phyloP scores from a whole-genome alignment of 2,888 invertebrate species.

The Hololepta plana region DNA sequence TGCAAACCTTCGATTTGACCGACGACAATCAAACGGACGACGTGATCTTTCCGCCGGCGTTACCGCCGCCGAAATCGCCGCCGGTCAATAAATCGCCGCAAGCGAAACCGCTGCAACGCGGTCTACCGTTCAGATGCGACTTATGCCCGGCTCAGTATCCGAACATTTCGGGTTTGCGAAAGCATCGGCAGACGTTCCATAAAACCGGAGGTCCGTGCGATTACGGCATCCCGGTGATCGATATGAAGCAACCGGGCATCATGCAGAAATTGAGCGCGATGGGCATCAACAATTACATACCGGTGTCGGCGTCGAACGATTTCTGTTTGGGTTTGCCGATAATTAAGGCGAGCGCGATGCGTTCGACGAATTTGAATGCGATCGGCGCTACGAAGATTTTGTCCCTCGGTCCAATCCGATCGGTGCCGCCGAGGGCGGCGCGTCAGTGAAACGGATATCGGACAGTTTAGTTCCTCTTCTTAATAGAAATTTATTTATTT shows the following conservation, averaged over 20 bases:
- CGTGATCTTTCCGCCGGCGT: conserved; percentile 20
- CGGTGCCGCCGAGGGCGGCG: too few species aligned
- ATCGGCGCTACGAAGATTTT: conserved; percentile 52
- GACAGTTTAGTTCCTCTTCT: too few species aligned
- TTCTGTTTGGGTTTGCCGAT: conserved; percentile 34
- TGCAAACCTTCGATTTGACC: conserved; percentile 34
- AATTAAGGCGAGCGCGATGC: conserved; percentile 19
- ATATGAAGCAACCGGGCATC: conserved; percentile 48
- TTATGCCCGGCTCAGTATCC: conserved; percentile 57
- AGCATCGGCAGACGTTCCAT: conserved; percentile 47
- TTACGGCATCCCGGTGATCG: conserved; percentile 54
- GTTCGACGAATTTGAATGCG: conserved; percentile 33
- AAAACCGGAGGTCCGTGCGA: conserved; percentile 39
- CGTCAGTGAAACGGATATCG: too few species aligned
- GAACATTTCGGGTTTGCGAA: conserved; percentile 34
- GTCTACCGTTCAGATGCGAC: conserved; percentile 40
- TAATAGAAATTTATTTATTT: too few species aligned
- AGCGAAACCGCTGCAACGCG: conserved; percentile 19
- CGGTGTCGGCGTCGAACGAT: conserved; percentile 34
- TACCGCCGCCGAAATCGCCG: conserved; percentile 27
- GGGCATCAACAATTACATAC: conserved; percentile 59
- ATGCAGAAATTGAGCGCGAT: conserved; percentile 42
- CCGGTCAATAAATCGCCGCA: conserved; percentile 27
- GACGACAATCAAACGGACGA: too few species aligned
- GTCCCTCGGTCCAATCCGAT: conserved; percentile 41